Evolutionary conservation across 2,888 invertebrate genomes (phyloP).

Genomic region (Esperia sulphurella): DNA sequence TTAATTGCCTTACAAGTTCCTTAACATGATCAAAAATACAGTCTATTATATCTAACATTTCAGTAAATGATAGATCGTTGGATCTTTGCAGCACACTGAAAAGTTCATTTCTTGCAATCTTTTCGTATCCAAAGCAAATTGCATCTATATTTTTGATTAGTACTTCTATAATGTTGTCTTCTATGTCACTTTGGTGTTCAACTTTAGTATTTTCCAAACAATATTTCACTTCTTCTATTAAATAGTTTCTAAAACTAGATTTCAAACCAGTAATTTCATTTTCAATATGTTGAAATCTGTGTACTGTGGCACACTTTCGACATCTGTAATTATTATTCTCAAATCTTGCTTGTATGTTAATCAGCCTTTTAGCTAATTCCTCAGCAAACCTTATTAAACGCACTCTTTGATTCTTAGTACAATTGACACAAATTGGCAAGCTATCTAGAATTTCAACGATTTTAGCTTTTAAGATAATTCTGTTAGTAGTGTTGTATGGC

Average conservation of each 20-base stretch:
- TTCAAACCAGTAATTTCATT: neutral
- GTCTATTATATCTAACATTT: slow-evolving; percentile 15
- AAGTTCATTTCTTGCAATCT: slow-evolving; percentile 9
- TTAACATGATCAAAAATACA: slow-evolving; percentile 6
- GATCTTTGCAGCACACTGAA: slow-evolving; percentile 12
- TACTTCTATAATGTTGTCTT: slow-evolving; percentile 18
- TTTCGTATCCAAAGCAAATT: slow-evolving; percentile 6
- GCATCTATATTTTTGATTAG: slow-evolving; percentile 13
- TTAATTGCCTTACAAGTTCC: slow-evolving; percentile 10
- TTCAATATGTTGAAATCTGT: neutral
- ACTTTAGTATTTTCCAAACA: slow-evolving; percentile 4
- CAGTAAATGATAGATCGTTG: slow-evolving; percentile 14
- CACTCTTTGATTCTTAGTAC: slow-evolving; percentile 11
- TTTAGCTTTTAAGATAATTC: slow-evolving; percentile 28
- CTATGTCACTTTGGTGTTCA: slow-evolving; percentile 3
- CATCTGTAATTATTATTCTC: slow-evolving; percentile 2
- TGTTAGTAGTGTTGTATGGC: slow-evolving; percentile 18
- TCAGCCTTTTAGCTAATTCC: slow-evolving; percentile 26
- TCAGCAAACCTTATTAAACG: slow-evolving; percentile 25
- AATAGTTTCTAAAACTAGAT: neutral
- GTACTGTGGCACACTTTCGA: neutral
- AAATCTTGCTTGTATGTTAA: slow-evolving; percentile 14
- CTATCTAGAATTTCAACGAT: slow-evolving; percentile 29
- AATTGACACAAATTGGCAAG: slow-evolving; percentile 16
- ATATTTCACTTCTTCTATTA: slow-evolving; percentile 6